Evolutionary conservation across 2,113 vertebrate species (phyloP).

Genomic region (Plotosus lineatus): DNA sequence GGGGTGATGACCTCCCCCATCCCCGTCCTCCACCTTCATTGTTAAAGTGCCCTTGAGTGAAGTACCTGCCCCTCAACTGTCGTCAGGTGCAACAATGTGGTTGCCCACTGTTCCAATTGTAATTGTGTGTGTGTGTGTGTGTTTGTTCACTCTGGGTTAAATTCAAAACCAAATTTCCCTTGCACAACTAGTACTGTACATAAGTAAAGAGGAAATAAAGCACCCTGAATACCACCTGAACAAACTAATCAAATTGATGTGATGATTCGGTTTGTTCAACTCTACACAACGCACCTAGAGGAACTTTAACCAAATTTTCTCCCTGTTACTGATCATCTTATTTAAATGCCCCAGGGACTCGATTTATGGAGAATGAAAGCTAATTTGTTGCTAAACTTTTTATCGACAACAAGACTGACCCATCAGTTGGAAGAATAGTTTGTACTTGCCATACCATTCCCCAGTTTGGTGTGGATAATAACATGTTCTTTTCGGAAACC

Average conservation of each 20-base stretch:
- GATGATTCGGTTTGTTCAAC: background rate
- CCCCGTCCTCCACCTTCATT: too few relatives aligned
- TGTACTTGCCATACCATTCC: background rate
- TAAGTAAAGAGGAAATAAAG: too few relatives aligned
- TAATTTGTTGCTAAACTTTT: background rate
- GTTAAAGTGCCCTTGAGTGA: too few relatives aligned
- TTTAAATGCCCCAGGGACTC: background rate
- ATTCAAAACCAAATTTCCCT: too few relatives aligned
- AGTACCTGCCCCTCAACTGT: too few relatives aligned
- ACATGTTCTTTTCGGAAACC: background rate
- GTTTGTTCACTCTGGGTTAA: too few relatives aligned
- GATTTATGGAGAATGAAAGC: background rate
- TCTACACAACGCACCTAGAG: background rate
- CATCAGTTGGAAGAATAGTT: background rate
- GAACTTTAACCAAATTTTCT: background rate
- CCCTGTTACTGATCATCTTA: background rate
- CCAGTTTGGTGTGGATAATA: background rate
- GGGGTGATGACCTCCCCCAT: too few relatives aligned
- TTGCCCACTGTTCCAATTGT: too few relatives aligned
- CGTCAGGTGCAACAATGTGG: too few relatives aligned
- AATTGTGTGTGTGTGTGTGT: too few relatives aligned
- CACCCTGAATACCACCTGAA: background rate
- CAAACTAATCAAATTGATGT: background rate
- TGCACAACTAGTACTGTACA: too few relatives aligned
- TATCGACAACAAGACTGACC: background rate